These are phyloP conservation scores for Lasioglossum vierecki DNA, from an alignment of 2,888 invertebrate genomes.

Conservation along the genomic window DNA sequence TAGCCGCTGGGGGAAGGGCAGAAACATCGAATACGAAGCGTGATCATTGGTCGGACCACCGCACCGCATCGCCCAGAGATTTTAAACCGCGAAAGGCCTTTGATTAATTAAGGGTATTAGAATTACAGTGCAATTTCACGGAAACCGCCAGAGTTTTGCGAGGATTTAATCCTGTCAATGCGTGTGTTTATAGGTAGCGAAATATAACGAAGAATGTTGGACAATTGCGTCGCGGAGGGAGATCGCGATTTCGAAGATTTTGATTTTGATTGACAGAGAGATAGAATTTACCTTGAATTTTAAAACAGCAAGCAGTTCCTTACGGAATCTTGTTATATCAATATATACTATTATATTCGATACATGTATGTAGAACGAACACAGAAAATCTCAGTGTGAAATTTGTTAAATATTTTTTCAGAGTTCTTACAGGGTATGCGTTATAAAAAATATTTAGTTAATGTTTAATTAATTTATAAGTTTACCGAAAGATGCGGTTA, in stretches of 20 bases:
- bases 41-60: background rate
- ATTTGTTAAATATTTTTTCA: background rate
- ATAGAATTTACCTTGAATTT: background rate
- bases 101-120: background rate
- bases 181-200: background rate
- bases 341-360: background rate
- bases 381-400: background rate
- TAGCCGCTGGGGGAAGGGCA: conserved; percentile 37
- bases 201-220: background rate
- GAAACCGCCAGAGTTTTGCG: background rate
- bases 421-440: background rate
- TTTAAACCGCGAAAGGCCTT: conserved; percentile 10
- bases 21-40: conserved; percentile 4
- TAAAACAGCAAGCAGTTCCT: background rate
- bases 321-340: background rate
- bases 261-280: too few species aligned
- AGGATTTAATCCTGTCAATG: background rate
- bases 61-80: background rate
- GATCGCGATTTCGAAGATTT: too few species aligned
- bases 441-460: too few species aligned
- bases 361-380: background rate
- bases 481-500: background rate
- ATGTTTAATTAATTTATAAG: background rate
- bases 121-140: background rate
- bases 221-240: too few species aligned